A percentile compares a stretch with the other conserved stretches of the same genome.
These are phyloP conservation scores for Incurvaria masculella DNA, from an alignment of 2,888 invertebrate species.

Conservation along the genomic window DNA sequence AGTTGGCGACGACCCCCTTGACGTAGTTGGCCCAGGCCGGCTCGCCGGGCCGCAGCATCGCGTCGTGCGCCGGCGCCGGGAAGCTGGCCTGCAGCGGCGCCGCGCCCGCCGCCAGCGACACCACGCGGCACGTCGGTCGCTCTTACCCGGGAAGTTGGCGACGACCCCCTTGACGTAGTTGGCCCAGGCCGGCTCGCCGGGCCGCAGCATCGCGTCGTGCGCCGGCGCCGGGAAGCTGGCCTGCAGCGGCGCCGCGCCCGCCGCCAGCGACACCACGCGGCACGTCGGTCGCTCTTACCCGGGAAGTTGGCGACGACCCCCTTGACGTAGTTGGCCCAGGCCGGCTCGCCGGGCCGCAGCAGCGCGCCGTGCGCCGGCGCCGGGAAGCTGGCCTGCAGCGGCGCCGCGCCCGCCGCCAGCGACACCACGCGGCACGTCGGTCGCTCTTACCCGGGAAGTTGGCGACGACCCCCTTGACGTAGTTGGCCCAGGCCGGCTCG, in stretches of 20 bases:
- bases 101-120: constrained; percentile 55
- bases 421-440: constrained; percentile 52
- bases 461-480: constrained; percentile 80
- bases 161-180: constrained; percentile 89
- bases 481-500: constrained; percentile 85
- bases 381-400: constrained; percentile 30
- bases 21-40: constrained; percentile 93
- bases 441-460: constrained; percentile 67
- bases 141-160: constrained; percentile 65
- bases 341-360: constrained; percentile 62
- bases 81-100: constrained; percentile 38
- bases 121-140: constrained; percentile 42
- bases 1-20: constrained; percentile 76
- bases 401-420: constrained; percentile 51
- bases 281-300: too few species aligned
- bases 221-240: constrained; percentile 30
- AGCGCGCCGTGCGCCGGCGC: constrained; percentile 21
- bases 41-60: constrained; percentile 50
- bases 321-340: constrained; percentile 92
- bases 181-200: constrained; percentile 79
- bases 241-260: constrained; percentile 41
- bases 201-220: constrained; percentile 29
- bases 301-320: constrained; percentile 73
- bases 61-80: constrained; percentile 21
- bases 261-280: constrained; percentile 53